Base-by-base conservation (phyloP, 2,113 vertebrate genomes). In the Scophthalmus maximus region DNA sequence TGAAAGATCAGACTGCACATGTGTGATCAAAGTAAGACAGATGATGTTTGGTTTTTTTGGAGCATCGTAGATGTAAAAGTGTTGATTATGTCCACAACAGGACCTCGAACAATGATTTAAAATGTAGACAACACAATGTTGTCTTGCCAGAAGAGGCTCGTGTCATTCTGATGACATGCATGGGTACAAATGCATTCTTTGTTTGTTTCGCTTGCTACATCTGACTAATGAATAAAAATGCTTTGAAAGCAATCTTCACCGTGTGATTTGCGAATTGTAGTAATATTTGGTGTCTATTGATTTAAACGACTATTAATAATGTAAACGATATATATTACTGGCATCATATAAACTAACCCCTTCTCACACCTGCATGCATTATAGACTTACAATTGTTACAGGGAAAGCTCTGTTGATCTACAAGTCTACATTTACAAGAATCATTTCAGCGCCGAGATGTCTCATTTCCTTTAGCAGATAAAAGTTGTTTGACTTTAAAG, bases 81-180 rank as follows among this genome's bases (percentile, higher is more conserved):
- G 2, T 46, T n/a, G 36, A 18, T 20, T 20, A 3, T n/a, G 42
- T 46, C 42, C 18, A 9, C 14, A 46, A 8, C 42, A 11, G 5
- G 36, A 15, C 14, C 17, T 11, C 17, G 14, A 40, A 17, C 36
- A 40, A 40, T 15, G 36, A 5, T 40, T 17, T 11, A 2, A n/a
- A 18, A 46, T n/a, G n/a, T n/a, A n/a, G n/a, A n/a, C n/a, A n/a
- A n/a, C n/a, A n/a, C n/a, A n/a, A n/a, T n/a, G n/a, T 34, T 34
- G 32, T 34, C 32, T 34, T 34, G 5, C 32, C 14, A 61, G 5
- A 57, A 53, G 34, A 10, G 8, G 44, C 15, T 11, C 17, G 17
- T 42, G n/a, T 58, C 34, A 46, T 22, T 30, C 14, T 51, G 72
- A 82, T 84, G 53, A 68, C 20, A 76, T n/a, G 63, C 20, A 46